Evolutionary conservation across 2,797 vertebrate species (phyloP).

Genomic region (Pangasius djambal): DNA sequence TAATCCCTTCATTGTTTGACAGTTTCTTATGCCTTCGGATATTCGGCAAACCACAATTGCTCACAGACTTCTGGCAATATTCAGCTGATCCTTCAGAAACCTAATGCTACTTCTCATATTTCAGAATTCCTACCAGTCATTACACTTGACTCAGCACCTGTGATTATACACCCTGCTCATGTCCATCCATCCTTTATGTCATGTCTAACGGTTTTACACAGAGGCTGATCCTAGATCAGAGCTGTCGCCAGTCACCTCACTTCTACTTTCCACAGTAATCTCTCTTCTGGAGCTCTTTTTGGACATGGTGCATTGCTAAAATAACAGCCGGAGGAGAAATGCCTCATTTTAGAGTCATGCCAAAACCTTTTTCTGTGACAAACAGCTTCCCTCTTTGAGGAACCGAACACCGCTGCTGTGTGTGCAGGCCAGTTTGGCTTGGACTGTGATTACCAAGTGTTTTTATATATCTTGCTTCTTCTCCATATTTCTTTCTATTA

Average conservation of each 20-base stretch:
- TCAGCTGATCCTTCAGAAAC: background rate
- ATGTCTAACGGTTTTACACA: background rate
- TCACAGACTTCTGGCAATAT: background rate
- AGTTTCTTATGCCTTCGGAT: background rate
- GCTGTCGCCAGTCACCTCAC: background rate
- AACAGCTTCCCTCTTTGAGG: conserved; percentile 35
- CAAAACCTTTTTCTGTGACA: conserved; percentile 52
- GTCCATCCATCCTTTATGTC: background rate
- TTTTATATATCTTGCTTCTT: background rate
- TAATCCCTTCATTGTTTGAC: conserved; percentile 13
- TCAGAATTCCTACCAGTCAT: conserved; percentile 7
- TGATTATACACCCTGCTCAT: background rate
- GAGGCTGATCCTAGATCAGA: background rate
- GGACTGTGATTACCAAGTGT: conserved; percentile 1
- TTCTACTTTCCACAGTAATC: conserved; percentile 22
- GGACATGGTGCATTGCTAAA: conserved; percentile 37
- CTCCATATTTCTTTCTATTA: background rate
- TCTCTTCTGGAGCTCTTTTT: conserved; percentile 39
- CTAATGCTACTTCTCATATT: conserved; percentile 8
- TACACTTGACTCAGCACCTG: conserved; percentile 23
- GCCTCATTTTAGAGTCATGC: conserved; percentile 41
- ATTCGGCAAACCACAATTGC: background rate
- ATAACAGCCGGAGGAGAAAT: conserved; percentile 56
- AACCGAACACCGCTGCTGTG: conserved; percentile 44
- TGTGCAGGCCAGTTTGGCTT: background rate